Evolutionary conservation across 2,888 invertebrate species (phyloP).

Genomic region (Nysson spinosus): DNA sequence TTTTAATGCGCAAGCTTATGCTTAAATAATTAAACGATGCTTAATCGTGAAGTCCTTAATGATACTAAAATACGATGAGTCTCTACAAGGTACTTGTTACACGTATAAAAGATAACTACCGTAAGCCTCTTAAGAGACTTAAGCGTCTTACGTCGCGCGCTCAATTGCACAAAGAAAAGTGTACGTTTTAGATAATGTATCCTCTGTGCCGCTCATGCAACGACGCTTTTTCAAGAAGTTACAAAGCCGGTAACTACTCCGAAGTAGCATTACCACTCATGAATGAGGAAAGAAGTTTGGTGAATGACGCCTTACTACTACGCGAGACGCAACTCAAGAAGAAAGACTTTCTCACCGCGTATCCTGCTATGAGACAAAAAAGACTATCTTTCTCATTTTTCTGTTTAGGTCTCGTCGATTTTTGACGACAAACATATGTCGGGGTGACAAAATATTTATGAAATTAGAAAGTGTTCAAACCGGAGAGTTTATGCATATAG

Average conservation of each 20-base stretch:
- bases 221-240: conserved; percentile 26
- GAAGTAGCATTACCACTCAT: conserved; percentile 17
- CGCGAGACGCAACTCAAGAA: conserved; percentile 2
- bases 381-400: conserved; percentile 23
- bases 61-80: too few species aligned
- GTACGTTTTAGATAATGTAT: conserved; percentile 39
- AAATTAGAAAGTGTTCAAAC: too few species aligned
- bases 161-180: conserved; percentile 8
- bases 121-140: conserved; percentile 38
- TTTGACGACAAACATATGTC: too few species aligned
- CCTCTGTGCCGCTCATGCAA: conserved; percentile 25
- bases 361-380: conserved; percentile 13
- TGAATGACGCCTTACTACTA: conserved; percentile 30
- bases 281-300: conserved; percentile 27
- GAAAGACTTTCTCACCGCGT: conserved; percentile 7
- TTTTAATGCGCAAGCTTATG: too few species aligned
- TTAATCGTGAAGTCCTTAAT: too few species aligned
- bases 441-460: too few species aligned
- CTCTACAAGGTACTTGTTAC: too few species aligned
- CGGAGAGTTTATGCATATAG: too few species aligned
- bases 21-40: too few species aligned
- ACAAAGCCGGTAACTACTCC: conserved; percentile 24
- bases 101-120: too few species aligned
- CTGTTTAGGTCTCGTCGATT: conserved; percentile 23
- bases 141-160: conserved; percentile 17